Evolutionary conservation across 2,797 vertebrate genomes (phyloP).

Genomic region (Sorex maritimensis): DNA sequence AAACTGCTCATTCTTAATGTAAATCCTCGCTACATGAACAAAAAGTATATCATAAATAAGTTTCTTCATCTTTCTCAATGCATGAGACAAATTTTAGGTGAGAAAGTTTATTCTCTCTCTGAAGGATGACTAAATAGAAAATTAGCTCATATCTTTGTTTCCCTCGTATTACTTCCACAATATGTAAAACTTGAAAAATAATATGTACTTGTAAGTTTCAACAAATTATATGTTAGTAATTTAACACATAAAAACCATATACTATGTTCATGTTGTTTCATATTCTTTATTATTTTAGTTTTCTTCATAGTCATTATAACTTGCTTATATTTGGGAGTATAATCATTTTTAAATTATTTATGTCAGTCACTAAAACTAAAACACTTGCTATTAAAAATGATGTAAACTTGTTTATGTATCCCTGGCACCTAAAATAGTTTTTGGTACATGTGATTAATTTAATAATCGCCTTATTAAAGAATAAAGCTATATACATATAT

Average conservation of each 20-base stretch:
- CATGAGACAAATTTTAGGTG: not conserved
- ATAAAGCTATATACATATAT: no score
- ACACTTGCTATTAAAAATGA: not conserved
- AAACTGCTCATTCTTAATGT: not conserved
- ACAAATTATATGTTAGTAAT: constrained; percentile 40
- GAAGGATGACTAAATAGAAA: not conserved
- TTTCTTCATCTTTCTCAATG: constrained; percentile 1
- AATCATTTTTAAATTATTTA: not conserved
- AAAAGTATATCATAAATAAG: not conserved
- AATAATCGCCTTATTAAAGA: not conserved
- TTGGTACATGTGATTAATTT: not conserved
- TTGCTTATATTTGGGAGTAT: not conserved
- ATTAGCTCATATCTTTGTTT: constrained; percentile 44
- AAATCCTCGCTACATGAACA: constrained; percentile 14
- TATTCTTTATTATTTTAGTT: constrained; percentile 48
- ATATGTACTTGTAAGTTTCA: not conserved
- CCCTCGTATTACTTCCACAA: constrained; percentile 1
- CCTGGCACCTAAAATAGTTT: not conserved
- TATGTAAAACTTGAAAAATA: constrained; percentile 47
- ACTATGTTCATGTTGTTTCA: not conserved
- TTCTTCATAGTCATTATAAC: constrained; percentile 25
- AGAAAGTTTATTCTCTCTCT: not conserved
- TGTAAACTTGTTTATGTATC: constrained; percentile 28
- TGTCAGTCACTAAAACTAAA: constrained; percentile 15
- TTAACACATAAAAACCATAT: not conserved